Evolutionary conservation across 2,797 vertebrate genomes (phyloP).

Genomic region (Enteromius argenteus): DNA sequence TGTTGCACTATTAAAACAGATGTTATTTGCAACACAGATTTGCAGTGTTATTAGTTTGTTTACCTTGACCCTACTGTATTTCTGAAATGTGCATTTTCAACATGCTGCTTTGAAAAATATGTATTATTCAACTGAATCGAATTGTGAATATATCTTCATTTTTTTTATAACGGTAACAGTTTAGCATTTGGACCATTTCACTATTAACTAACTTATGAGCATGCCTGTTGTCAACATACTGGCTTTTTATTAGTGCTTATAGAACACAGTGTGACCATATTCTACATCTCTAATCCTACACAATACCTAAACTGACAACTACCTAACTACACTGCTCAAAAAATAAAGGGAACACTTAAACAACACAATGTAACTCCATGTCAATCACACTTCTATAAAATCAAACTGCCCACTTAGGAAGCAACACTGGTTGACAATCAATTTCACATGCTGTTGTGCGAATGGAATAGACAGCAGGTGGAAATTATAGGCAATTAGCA

Average conservation of each 20-base stretch:
- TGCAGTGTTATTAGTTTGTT: neutral
- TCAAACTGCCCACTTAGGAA: no score
- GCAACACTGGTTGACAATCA: no score
- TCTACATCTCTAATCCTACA: no score
- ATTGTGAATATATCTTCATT: neutral
- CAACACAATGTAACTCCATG: no score
- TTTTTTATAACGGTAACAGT: neutral
- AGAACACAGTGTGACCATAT: no score
- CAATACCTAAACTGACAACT: neutral
- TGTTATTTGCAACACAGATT: neutral
- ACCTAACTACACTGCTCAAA: neutral
- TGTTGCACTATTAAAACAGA: neutral
- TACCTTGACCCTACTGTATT: neutral
- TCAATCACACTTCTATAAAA: no score
- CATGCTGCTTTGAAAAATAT: neutral
- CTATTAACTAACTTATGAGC: neutral
- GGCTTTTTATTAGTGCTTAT: no score
- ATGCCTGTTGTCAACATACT: neutral
- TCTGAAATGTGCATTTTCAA: neutral
- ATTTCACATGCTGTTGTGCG: no score
- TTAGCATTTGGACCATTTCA: no score
- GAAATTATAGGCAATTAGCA: no score
- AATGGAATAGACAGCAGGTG: no score
- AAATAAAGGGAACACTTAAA: no score
- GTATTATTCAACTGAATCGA: neutral